A percentile compares a stretch with the other conserved stretches of the same genome.
Evolutionary conservation across 1,140 invertebrate genomes (phyloP).

Genomic region (Stenopsyche tienmushanensis): DNA sequence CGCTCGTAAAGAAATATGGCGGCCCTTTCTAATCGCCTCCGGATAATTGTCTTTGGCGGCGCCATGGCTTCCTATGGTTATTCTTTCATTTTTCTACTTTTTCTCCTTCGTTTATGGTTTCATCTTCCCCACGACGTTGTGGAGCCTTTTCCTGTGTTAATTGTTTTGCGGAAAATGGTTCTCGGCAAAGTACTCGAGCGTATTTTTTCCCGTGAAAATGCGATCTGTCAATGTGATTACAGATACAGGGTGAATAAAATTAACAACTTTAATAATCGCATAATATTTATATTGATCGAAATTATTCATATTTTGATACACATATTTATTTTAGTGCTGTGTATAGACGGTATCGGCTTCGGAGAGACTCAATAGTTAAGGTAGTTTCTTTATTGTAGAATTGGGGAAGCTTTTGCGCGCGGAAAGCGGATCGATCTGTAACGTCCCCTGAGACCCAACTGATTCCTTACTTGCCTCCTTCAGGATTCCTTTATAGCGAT

Average conservation of each 20-base stretch:
- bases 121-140: slow-evolving; percentile 23
- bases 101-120: slow-evolving; percentile 25
- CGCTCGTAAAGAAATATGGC: slow-evolving; percentile 24
- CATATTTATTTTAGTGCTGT: no score
- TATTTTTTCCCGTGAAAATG: slow-evolving; percentile 8
- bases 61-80: slow-evolving; percentile 20
- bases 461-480: slow-evolving; percentile 21
- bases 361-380: slow-evolving; percentile 23
- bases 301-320: no score
- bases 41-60: slow-evolving; percentile 28
- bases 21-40: slow-evolving; percentile 16
- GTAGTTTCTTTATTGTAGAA: slow-evolving; percentile 23
- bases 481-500: neutral
- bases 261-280: no score
- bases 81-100: neutral
- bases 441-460: slow-evolving; percentile 20
- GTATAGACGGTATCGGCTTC: no score
- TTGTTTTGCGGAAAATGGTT: slow-evolving; percentile 29
- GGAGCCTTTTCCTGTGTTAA: slow-evolving; percentile 26
- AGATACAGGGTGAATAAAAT: no score
- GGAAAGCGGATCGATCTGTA: slow-evolving; percentile 23
- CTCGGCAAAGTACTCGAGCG: slow-evolving; percentile 7
- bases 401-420: slow-evolving; percentile 25
- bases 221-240: no score
- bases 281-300: no score